These are phyloP conservation scores for Spinus olivaceus DNA, from an alignment of 2,797 vertebrate genomes.

Conservation along the genomic window DNA sequence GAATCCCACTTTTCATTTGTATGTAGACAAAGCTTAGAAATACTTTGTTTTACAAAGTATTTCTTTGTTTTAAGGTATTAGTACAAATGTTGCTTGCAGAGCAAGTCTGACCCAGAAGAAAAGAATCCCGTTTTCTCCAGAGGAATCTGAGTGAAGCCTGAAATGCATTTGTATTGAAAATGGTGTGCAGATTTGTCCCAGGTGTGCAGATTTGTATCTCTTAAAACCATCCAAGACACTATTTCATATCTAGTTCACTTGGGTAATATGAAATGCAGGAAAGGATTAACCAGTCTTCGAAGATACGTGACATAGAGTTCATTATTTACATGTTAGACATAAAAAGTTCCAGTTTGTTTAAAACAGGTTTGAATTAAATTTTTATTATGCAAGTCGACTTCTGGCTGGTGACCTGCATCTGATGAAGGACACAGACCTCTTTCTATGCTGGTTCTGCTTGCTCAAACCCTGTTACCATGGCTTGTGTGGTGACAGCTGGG, in stretches of 20 bases:
- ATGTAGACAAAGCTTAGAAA: not conserved
- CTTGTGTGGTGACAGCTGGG: fast-evolving
- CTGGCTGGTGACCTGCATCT: not conserved
- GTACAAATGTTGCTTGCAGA: not conserved
- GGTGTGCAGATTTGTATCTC: not conserved
- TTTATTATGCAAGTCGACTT: not conserved
- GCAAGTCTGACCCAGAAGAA: not conserved
- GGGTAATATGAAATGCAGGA: not conserved
- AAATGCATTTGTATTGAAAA: not conserved
- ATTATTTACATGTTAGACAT: not conserved
- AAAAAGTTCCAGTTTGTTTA: not conserved
- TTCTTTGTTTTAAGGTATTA: not conserved
- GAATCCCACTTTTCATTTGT: not conserved
- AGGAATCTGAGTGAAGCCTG: not conserved
- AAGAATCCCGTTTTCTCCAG: not conserved
- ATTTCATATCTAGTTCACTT: not conserved
- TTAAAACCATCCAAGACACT: not conserved
- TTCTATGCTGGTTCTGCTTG: not conserved
- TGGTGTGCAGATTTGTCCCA: not conserved
- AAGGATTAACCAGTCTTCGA: not conserved
- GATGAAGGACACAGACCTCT: not conserved
- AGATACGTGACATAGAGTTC: not conserved
- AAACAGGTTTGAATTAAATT: not conserved
- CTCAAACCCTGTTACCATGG: not conserved
- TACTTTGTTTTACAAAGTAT: not conserved